Conservation (phyloP, 1,140 invertebrate genomes). For the Melitaea cinxia region DNA sequence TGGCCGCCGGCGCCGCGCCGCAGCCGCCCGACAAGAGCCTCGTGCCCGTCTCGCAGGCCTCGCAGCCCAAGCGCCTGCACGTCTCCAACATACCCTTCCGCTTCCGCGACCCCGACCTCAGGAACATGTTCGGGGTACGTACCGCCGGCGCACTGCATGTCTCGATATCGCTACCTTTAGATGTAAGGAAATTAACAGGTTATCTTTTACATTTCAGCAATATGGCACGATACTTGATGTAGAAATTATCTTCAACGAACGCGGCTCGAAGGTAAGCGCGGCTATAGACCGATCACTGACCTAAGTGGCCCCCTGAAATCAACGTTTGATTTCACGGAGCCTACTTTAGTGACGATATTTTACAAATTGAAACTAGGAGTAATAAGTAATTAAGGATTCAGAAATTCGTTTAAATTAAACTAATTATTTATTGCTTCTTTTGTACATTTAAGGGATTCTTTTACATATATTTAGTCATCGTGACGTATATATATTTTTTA, state of each 20-base stretch:
- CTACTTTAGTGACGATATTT: slow-evolving; percentile 44
- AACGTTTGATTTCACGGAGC: slow-evolving; percentile 54
- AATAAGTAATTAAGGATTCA: slow-evolving; percentile 23
- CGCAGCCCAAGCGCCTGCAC: slow-evolving; percentile 92
- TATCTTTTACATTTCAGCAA: slow-evolving; percentile 90
- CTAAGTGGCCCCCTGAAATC: slow-evolving; percentile 64
- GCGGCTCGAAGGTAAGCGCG: slow-evolving; percentile 98
- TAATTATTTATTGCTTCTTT: slow-evolving; percentile 36
- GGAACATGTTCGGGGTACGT: slow-evolving; percentile 98
- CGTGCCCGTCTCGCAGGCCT: slow-evolving; percentile 73
- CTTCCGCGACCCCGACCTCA: slow-evolving; percentile 98
- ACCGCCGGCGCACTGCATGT: slow-evolving; percentile 54
- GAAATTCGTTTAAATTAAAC: background rate
- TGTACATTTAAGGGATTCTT: slow-evolving; percentile 35
- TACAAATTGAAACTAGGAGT: slow-evolving; percentile 33
- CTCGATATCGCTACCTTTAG: slow-evolving; percentile 41
- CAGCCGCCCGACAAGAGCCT: slow-evolving; percentile 62
- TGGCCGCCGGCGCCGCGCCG: slow-evolving; percentile 85
- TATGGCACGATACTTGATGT: slow-evolving; percentile 99
- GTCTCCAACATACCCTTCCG: slow-evolving; percentile 99
- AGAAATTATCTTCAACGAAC: slow-evolving; percentile 99
- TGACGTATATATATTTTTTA: no score
- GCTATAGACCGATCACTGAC: slow-evolving; percentile 31
- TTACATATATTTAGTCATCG: background rate
- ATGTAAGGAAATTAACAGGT: slow-evolving; percentile 48